Conservation (phyloP, 1,140 invertebrate species). For the Saccostrea cuccullata region DNA sequence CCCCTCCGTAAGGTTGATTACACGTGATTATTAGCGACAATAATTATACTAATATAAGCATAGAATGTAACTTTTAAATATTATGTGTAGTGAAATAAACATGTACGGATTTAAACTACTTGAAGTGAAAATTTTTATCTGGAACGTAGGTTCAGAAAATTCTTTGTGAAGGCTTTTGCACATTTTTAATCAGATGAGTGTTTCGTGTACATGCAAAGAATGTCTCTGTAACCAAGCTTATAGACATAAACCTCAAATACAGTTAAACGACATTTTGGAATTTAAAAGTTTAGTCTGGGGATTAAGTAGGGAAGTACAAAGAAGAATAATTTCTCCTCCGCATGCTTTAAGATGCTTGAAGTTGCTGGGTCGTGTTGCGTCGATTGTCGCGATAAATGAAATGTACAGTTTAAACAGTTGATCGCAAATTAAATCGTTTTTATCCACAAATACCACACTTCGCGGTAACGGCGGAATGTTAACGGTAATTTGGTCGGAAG, state of each 20-base stretch:
- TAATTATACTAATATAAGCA: background rate
- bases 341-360: background rate
- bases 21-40: background rate
- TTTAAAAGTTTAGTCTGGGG: background rate
- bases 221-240: conserved; percentile 3
- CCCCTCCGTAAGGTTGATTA: background rate
- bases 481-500: background rate
- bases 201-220: background rate
- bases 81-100: background rate
- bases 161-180: background rate
- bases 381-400: conserved; percentile 26
- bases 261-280: background rate
- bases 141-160: background rate
- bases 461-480: conserved; percentile 7
- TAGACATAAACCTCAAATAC: background rate
- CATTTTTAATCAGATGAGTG: background rate
- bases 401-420: conserved; percentile 17
- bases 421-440: conserved; percentile 36
- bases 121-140: background rate
- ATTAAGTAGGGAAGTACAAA: conserved; percentile 14
- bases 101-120: background rate
- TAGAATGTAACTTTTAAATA: background rate
- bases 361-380: conserved; percentile 15
- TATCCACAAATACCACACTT: background rate
- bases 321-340: background rate